Conservation (phyloP, 2,888 invertebrate species). For the Xestia ashworthii region DNA sequence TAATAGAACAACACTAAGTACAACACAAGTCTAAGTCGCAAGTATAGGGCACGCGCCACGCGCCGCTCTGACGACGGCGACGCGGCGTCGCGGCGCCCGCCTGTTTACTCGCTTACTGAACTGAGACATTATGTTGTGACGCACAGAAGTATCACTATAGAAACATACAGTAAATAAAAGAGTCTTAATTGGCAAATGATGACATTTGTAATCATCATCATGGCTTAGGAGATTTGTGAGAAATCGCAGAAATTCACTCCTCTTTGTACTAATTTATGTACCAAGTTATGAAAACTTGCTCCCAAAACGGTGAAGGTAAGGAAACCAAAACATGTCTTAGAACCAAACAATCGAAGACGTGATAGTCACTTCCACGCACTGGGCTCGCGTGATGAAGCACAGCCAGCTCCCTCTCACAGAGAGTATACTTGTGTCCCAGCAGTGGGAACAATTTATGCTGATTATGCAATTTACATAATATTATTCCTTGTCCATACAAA, state of each 20-base stretch:
- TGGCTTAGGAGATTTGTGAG: not conserved
- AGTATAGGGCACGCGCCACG: not conserved
- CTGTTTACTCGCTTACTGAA: conserved; percentile 56
- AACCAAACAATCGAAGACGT: not conserved
- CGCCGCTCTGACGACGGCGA: conserved; percentile 28
- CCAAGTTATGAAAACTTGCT: not conserved
- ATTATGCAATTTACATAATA: not conserved
- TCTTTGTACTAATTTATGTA: no score
- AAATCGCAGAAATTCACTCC: no score
- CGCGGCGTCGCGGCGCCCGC: conserved; percentile 52
- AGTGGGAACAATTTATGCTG: not conserved
- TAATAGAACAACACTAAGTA: not conserved
- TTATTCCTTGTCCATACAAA: not conserved
- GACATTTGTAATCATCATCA: not conserved
- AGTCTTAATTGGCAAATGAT: not conserved
- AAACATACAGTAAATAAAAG: not conserved
- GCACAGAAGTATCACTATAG: conserved; percentile 41
- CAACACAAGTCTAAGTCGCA: not conserved
- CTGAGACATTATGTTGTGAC: not conserved
- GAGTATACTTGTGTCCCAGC: not conserved
- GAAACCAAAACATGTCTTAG: not conserved
- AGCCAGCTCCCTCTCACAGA: no score
- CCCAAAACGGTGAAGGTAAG: not conserved
- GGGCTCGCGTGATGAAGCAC: not conserved
- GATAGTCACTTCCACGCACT: not conserved